Evolutionary conservation across 2,888 invertebrate genomes (phyloP).

Genomic region (Eulithis prunata): DNA sequence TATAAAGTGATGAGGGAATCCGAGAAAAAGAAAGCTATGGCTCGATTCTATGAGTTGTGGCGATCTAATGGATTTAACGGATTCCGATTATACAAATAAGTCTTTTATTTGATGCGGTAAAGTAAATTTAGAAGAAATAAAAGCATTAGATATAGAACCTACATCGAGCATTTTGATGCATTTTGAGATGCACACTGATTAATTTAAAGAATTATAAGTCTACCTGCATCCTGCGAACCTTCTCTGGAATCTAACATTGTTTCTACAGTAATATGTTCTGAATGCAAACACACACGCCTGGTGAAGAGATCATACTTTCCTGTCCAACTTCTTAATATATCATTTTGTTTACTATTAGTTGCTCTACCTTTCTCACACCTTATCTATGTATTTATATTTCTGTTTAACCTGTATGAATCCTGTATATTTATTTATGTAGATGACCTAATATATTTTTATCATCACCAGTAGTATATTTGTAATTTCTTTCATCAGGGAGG

Average conservation of each 20-base stretch:
- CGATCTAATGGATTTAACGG: constrained; percentile 69
- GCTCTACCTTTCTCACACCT: constrained; percentile 38
- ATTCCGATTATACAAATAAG: constrained; percentile 71
- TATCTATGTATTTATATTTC: constrained; percentile 38
- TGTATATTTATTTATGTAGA: constrained; percentile 51
- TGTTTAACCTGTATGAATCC: constrained; percentile 45
- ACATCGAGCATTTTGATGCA: constrained; percentile 62
- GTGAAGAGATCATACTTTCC: constrained; percentile 41
- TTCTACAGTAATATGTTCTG: constrained; percentile 67
- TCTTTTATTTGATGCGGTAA: constrained; percentile 62
- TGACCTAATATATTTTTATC: constrained; percentile 47
- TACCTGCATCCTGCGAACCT: constrained; percentile 28
- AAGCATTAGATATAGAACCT: constrained; percentile 49
- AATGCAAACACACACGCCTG: constrained; percentile 67
- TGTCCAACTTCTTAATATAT: constrained; percentile 44
- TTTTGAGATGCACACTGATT: constrained; percentile 53
- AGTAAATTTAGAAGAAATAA: constrained; percentile 56
- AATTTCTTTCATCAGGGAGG: constrained; percentile 85
- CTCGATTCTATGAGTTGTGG: constrained; percentile 74
- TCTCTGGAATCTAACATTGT: constrained; percentile 29
- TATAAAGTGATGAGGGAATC: constrained; percentile 76
- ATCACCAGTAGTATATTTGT: constrained; percentile 59
- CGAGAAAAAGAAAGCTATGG: constrained; percentile 74
- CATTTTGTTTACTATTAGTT: constrained; percentile 38
- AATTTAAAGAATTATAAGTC: constrained; percentile 9